phyloP scores from a whole-genome alignment of 1,140 invertebrate genomes.

The Aphis gossypii region DNA sequence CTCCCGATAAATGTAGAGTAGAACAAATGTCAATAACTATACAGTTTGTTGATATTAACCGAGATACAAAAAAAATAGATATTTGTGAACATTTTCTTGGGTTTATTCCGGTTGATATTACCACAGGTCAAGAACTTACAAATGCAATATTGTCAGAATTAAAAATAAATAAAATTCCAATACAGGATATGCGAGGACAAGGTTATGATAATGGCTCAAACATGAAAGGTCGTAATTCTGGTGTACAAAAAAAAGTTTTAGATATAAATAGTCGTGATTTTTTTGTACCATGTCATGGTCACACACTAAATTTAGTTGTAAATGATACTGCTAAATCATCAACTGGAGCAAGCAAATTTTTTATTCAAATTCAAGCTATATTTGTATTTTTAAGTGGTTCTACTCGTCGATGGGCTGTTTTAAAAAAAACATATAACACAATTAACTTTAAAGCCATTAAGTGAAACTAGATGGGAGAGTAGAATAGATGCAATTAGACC shows the following conservation, averaged over 20 bases:
- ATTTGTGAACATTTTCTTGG: slow-evolving; percentile 61
- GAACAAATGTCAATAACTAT: slow-evolving; percentile 61
- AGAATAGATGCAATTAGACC: too few relatives aligned
- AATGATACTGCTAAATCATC: too few relatives aligned
- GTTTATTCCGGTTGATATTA: slow-evolving; percentile 59
- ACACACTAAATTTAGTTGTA: too few relatives aligned
- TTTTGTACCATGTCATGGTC: too few relatives aligned
- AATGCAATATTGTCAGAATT: slow-evolving; percentile 42
- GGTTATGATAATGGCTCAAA: slow-evolving; percentile 61
- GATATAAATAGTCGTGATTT: slow-evolving; percentile 59
- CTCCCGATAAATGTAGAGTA: slow-evolving; percentile 59
- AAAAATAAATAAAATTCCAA: slow-evolving; percentile 50
- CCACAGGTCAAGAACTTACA: slow-evolving; percentile 43
- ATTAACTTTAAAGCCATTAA: too few relatives aligned
- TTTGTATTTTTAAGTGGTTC: too few relatives aligned
- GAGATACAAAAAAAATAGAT: not conserved
- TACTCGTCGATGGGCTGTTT: too few relatives aligned
- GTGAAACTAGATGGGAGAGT: too few relatives aligned
- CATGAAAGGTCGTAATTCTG: slow-evolving; percentile 60
- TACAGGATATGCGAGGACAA: slow-evolving; percentile 60
- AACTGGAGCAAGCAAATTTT: too few relatives aligned
- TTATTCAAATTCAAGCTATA: too few relatives aligned
- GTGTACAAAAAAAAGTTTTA: slow-evolving; percentile 59
- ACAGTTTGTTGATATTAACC: slow-evolving; percentile 57
- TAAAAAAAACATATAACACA: too few relatives aligned